A percentile compares a stretch with the other conserved stretches of the same genome.
phyloP scores from a whole-genome alignment of 2,888 invertebrate genomes.

The Rhodophaea formosa region DNA sequence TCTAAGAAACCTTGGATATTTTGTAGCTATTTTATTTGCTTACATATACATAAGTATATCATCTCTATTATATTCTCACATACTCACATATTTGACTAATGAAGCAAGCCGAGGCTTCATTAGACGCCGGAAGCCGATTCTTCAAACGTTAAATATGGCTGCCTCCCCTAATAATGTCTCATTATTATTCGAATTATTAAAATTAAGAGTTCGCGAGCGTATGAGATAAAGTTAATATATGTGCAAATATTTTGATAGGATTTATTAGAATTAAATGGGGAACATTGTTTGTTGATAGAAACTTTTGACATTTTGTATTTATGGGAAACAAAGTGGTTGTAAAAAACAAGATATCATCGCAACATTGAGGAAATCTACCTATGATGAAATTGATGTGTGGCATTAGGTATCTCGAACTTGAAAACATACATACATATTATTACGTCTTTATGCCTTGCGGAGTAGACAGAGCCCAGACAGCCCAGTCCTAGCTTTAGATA shows the following conservation, averaged over 20 bases:
- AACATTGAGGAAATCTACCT: too few relatives aligned
- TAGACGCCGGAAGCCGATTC: constrained; percentile 57
- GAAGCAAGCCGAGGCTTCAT: constrained; percentile 58
- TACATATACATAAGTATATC: background rate
- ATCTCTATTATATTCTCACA: constrained; percentile 21
- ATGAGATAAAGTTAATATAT: constrained; percentile 8
- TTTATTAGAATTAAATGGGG: background rate
- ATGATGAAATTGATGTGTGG: too few relatives aligned
- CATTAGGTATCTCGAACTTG: too few relatives aligned
- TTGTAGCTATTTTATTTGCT: background rate
- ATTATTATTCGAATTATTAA: constrained; percentile 69
- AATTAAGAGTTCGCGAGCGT: constrained; percentile 42
- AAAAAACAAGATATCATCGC: too few relatives aligned
- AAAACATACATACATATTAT: too few relatives aligned
- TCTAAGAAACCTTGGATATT: too few relatives aligned
- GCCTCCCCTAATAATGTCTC: constrained; percentile 65
- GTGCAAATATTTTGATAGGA: constrained; percentile 12
- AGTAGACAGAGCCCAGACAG: too few relatives aligned
- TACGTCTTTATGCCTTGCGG: too few relatives aligned
- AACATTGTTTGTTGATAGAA: background rate
- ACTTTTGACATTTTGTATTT: background rate
- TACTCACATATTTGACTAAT: constrained; percentile 47
- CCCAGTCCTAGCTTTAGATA: too few relatives aligned
- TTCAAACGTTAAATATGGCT: constrained; percentile 71
- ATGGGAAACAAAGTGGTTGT: background rate